Base-by-base conservation (phyloP, 1,140 invertebrate species). In the Onthophagus taurus region DNA sequence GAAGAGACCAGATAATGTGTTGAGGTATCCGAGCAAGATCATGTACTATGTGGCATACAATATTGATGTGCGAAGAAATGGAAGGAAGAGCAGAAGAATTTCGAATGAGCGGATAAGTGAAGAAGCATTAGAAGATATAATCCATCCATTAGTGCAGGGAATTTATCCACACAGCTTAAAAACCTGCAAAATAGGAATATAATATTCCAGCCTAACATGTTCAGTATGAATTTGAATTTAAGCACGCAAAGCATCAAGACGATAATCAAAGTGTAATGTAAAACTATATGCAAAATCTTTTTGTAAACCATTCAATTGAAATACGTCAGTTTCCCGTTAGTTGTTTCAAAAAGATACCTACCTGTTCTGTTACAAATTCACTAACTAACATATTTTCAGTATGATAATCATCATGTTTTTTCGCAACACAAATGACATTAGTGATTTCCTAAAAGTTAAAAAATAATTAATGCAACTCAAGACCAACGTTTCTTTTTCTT, bases 301-400 rank as follows among this genome's bases (percentile, higher is more conserved):
- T 26, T 26, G 6, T 26, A 7, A 26, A 7, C 6, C 6, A 7
- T 26, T 26, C 6, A 26, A 7, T 7, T 26, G 6, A 26, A 26
- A 26, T 26, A 26, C 23, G 23, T n/a, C 23, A 26, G n/a, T 7
- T 26, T 6, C 6, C 6, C 6, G n/a, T 26, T 6, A 7, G 23
- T 26, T 26, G n/a, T n/a, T 7, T n/a, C 23, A 26, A 6, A 26
- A n/a, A 26, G 6, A 7, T 7, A 26, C 23, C 14, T 9, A 87
- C 82, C 64, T 87, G 84, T 56, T 85, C 81, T 49, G 76, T 69
- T 17, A 87, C 58, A 53, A 76, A 85, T 51, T 82, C 72, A 0
- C 67, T 68, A 56, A 84, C 80, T 34, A 88, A 59, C 48, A 81
- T 85, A 58, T 85, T 81, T 45, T 72, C 66, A 0, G 84, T 61